These are phyloP conservation scores for Coranthus polyacanthus DNA, from an alignment of 2,797 vertebrate genomes.

Conservation along the genomic window DNA sequence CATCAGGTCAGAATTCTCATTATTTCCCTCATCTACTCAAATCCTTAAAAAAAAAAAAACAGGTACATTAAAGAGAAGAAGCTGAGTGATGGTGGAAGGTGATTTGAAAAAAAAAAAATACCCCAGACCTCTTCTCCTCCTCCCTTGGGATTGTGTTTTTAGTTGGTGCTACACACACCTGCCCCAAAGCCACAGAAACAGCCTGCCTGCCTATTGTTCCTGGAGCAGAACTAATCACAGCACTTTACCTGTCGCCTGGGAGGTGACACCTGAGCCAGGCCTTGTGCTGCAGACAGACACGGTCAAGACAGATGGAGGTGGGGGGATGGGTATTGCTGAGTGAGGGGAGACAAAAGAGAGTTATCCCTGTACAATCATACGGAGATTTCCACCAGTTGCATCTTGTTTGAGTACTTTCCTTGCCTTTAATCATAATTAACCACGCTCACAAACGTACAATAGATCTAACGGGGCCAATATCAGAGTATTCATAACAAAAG, in stretches of 20 bases:
- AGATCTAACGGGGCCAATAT: not conserved
- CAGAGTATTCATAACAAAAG: too few species aligned
- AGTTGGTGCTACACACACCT: slow-evolving; percentile 68
- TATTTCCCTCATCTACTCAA: slow-evolving; percentile 4
- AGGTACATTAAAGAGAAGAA: slow-evolving; percentile 13
- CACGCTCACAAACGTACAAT: slow-evolving; percentile 7
- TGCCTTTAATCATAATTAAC: slow-evolving; percentile 8
- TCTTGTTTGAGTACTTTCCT: slow-evolving; percentile 46
- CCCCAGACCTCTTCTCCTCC: slow-evolving; percentile 18
- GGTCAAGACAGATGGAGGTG: slow-evolving; percentile 43
- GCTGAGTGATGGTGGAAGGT: slow-evolving; percentile 4
- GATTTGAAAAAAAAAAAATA: slow-evolving; percentile 19
- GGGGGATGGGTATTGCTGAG: slow-evolving; percentile 30
- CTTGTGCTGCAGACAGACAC: slow-evolving; percentile 52
- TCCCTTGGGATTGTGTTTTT: slow-evolving; percentile 50
- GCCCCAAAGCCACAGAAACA: slow-evolving; percentile 69
- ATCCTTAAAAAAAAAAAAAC: too few species aligned
- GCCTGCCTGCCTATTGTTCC: slow-evolving; percentile 73
- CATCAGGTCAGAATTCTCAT: slow-evolving; percentile 79
- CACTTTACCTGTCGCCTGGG: slow-evolving; percentile 82
- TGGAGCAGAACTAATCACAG: slow-evolving; percentile 80
- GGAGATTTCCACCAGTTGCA: slow-evolving; percentile 37
- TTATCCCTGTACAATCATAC: slow-evolving; percentile 26
- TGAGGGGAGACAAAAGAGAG: slow-evolving; percentile 61
- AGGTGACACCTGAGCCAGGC: slow-evolving; percentile 80